phyloP scores from a whole-genome alignment of 2,113 vertebrate species.

The Neolamprologus sp. region DNA sequence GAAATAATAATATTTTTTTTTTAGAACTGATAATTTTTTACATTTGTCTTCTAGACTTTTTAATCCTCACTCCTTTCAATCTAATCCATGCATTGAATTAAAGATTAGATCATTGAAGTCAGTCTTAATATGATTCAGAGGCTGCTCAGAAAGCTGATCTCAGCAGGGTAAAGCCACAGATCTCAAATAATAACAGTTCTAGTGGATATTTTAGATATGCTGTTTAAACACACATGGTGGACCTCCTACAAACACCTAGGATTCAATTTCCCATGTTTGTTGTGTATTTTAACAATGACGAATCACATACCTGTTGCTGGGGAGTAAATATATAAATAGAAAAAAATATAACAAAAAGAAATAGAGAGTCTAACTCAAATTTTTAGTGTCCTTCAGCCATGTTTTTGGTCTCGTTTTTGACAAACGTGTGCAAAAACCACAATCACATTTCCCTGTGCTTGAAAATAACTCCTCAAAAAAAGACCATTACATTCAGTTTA shows the following conservation, averaged over 20 bases:
- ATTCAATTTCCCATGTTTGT: neutral
- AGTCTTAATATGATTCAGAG: conserved; percentile 35
- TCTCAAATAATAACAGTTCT: neutral
- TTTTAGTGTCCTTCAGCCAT: neutral
- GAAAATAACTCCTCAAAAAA: neutral
- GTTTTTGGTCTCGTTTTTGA: neutral
- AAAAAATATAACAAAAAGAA: neutral
- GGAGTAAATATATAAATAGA: neutral
- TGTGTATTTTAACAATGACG: neutral
- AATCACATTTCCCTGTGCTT: neutral
- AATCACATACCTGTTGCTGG: neutral
- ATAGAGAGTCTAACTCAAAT: neutral
- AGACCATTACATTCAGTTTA: neutral
- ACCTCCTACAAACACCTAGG: neutral
- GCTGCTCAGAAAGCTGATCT: conserved; percentile 6
- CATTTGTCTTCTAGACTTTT: neutral
- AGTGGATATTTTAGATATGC: neutral
- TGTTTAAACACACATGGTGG: neutral
- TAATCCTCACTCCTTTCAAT: neutral
- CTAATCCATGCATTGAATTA: conserved; percentile 22
- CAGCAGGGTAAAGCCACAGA: neutral
- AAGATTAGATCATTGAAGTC: conserved; percentile 38
- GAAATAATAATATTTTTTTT: neutral
- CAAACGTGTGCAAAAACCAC: neutral
- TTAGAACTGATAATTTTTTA: neutral